phyloP scores from a whole-genome alignment of 1,140 invertebrate genomes.

The Cydia strobilella region DNA sequence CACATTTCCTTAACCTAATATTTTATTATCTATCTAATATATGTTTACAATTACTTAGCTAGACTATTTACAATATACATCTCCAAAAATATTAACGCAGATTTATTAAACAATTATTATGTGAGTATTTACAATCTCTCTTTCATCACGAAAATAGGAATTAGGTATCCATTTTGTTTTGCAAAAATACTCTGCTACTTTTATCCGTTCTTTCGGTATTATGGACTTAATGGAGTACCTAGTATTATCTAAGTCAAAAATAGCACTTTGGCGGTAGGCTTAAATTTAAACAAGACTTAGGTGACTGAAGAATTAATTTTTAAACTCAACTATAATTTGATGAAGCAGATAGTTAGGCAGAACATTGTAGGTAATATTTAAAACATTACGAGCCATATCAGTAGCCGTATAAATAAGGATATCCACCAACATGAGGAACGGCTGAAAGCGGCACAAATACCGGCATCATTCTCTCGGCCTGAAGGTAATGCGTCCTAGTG shows the following conservation, averaged over 20 bases:
- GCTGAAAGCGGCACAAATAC: conserved; percentile 76
- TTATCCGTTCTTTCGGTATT: too few species aligned
- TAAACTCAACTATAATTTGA: too few species aligned
- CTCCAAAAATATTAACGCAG: not conserved
- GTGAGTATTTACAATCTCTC: conserved; percentile 29
- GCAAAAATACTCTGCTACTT: too few species aligned
- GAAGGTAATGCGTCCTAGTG: conserved; percentile 84
- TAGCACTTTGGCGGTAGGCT: too few species aligned
- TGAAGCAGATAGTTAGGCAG: not conserved
- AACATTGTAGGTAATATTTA: not conserved
- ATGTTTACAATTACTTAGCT: not conserved
- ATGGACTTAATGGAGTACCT: too few species aligned
- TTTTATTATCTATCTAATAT: conserved; percentile 4
- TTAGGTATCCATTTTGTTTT: not conserved
- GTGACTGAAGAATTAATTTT: too few species aligned
- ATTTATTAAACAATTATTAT: conserved; percentile 7
- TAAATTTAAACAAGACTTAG: too few species aligned
- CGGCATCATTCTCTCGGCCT: conserved; percentile 79
- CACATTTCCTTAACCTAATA: conserved; percentile 7
- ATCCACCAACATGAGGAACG: conserved; percentile 65
- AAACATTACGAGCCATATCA: conserved; percentile 40
- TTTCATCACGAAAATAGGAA: conserved; percentile 1
- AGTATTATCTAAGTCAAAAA: too few species aligned
- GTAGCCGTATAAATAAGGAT: conserved; percentile 76
- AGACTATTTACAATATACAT: conserved; percentile 24